Evolutionary conservation across 2,113 vertebrate species (phyloP), one percentile per base, ranked within the genome.

Genomic region (Herpetotheres cachinnans): DNA sequence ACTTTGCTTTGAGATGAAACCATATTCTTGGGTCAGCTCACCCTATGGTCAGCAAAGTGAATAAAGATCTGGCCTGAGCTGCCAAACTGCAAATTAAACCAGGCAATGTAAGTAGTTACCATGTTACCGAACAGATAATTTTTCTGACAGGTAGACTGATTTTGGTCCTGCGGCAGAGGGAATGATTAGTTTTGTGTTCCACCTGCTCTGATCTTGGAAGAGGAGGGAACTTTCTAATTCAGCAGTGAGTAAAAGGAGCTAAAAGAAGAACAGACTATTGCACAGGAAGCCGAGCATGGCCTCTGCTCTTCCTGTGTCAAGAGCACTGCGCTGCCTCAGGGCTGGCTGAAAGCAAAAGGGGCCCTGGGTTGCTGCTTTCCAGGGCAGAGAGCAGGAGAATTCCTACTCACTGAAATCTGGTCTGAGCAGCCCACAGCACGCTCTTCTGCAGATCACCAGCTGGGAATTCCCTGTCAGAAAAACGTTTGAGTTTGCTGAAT

Each of bases 221-320:
- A 76, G 32, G 36, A 76, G 32, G 5, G 47, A 82, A 62, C 22
- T 73, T 65, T 61, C 25, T 69, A 69, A 85, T 58, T 87, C 49
- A 94, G 46, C 46, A 74, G 83, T 26, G 54, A 69, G 65, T 52
- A 69, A 82, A 89, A 94, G 55, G 56, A 72, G 40, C 3, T 32
- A 79, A 89, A 86, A 89, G 69, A 56, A 80, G 50, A 87, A 67
- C 56, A 89, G 44, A 19, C 18, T 87, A 42, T 82, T 87, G 58
- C 82, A 88, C 83, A 93, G 95, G 94, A 96, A 96, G 73, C 50
- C 4, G 7, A 95, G 59, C 46, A n/a, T 27, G 29, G 58, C 62
- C 61, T 40, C 71, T 91, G 26, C n/a, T 93, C 78, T 97, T 97
- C 93, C 91, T 92, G 89, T 96, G 83, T 1, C 2, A 91, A 92